Evolutionary conservation across 2,113 vertebrate species (phyloP).

Genomic region (Zonotrichia leucophrys): DNA sequence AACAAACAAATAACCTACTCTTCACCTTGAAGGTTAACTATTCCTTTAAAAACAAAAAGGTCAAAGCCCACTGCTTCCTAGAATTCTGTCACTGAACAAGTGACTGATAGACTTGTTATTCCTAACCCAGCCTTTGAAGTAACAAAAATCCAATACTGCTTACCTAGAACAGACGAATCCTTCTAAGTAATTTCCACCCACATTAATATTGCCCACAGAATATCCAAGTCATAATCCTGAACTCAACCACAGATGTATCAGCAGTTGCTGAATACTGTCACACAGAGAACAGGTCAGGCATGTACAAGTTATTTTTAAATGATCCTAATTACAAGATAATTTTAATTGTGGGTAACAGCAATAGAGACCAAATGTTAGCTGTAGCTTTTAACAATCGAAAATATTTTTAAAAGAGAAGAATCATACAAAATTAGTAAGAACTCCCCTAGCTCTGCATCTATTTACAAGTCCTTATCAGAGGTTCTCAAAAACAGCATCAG

Average conservation of each 20-base stretch:
- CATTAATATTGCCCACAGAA: not conserved
- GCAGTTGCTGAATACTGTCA: not conserved
- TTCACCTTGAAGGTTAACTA: not conserved
- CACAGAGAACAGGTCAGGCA: not conserved
- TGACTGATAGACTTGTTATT: not conserved
- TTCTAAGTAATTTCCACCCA: not conserved
- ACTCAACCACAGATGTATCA: not conserved
- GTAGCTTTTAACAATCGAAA: not conserved
- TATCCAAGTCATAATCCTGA: not conserved
- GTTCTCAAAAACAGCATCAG: not conserved
- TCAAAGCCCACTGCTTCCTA: not conserved
- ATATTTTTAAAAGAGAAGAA: not conserved
- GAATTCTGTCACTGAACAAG: not conserved
- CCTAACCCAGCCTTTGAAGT: not conserved
- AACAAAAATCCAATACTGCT: not conserved
- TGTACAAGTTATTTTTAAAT: not conserved
- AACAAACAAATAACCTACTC: not conserved
- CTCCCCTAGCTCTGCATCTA: not conserved
- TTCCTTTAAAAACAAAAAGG: not conserved
- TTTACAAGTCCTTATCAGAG: not conserved
- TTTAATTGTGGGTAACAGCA: constrained; percentile 15
- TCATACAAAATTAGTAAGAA: not conserved
- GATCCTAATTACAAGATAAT: not conserved
- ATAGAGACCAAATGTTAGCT: not conserved
- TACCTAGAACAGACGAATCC: not conserved